Conservation (phyloP, 2,113 vertebrate genomes). For the Psilopogon haemacephalus region DNA sequence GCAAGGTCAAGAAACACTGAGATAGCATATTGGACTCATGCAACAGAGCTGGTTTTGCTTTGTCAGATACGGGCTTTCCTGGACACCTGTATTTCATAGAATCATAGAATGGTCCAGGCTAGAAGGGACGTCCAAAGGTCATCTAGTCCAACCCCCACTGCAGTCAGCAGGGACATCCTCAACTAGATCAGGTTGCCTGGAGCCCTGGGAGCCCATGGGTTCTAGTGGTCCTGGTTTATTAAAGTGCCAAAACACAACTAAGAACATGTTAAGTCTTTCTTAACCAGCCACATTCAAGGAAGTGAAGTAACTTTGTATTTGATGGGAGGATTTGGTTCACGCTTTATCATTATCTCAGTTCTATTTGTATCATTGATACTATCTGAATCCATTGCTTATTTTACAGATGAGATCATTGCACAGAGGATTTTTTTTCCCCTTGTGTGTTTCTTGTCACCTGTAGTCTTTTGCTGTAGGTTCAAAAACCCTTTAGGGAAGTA, state of each 20-base stretch:
- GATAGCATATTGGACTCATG: too few relatives aligned
- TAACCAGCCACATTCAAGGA: background rate
- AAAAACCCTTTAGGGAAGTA: background rate
- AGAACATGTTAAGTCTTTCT: background rate
- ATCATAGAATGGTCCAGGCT: too few relatives aligned
- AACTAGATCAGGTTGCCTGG: too few relatives aligned
- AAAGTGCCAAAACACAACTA: background rate
- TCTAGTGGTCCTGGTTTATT: background rate
- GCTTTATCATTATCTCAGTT: background rate
- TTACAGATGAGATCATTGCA: background rate
- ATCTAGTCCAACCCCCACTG: too few relatives aligned
- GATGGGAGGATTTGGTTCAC: background rate
- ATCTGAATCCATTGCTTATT: background rate
- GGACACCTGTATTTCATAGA: background rate
- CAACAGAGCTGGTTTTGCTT: background rate
- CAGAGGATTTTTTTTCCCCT: background rate
- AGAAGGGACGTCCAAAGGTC: too few relatives aligned
- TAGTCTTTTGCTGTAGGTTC: background rate
- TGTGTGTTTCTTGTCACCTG: background rate
- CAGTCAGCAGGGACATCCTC: too few relatives aligned
- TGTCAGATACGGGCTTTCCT: background rate
- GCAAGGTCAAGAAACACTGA: background rate
- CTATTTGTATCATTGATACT: fast-evolving
- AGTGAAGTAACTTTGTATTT: background rate
- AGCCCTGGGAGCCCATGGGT: background rate